Conservation (phyloP, 2,113 vertebrate species). For the Eolophus roseicapilla region DNA sequence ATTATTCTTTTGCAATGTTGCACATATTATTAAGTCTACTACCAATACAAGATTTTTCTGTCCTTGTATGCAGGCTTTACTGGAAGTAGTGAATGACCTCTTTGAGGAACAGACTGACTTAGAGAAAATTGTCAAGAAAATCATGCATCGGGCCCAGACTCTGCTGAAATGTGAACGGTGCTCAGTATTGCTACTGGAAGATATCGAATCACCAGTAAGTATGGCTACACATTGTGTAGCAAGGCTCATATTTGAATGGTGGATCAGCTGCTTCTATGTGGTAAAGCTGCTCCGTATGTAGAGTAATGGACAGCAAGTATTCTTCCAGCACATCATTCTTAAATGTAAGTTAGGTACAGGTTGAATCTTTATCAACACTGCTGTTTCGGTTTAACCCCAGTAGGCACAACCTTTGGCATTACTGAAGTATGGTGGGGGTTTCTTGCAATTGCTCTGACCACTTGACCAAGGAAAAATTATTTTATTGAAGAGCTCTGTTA, state of each 20-base stretch:
- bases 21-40: background rate
- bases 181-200: conserved; percentile 94
- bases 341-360: background rate
- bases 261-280: background rate
- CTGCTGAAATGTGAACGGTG: conserved; percentile 95
- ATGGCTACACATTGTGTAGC: background rate
- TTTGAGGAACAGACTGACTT: conserved; percentile 99
- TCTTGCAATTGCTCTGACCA: background rate
- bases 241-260: background rate
- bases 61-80: conserved; percentile 82
- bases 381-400: background rate
- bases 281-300: background rate
- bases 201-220: conserved; percentile 96
- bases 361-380: background rate
- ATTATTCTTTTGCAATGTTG: background rate
- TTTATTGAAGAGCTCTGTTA: background rate
- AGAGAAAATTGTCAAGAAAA: conserved; percentile 99
- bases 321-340: background rate
- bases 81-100: conserved; percentile 98
- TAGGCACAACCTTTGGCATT: background rate
- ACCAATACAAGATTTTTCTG: background rate
- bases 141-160: conserved; percentile 98
- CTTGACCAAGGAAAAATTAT: background rate
- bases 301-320: background rate
- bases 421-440: background rate